Conservation (phyloP, 1,140 invertebrate genomes). For the Prorops nasuta region DNA sequence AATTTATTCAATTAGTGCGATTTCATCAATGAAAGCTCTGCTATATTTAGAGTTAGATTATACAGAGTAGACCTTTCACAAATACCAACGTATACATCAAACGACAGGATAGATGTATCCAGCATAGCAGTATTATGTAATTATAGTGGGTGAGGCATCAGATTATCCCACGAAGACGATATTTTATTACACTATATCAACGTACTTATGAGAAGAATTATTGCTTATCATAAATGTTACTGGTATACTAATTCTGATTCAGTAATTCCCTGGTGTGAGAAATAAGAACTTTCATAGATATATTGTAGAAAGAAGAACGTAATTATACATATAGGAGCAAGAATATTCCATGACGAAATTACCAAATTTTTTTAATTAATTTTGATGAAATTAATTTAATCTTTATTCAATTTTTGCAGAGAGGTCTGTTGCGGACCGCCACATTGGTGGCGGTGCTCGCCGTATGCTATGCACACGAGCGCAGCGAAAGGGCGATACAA, state of each 20-base stretch:
- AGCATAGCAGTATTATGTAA: slow-evolving; percentile 36
- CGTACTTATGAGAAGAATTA: too few species aligned
- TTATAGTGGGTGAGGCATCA: slow-evolving; percentile 39
- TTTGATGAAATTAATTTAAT: background rate
- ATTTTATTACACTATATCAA: too few species aligned
- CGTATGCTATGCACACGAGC: slow-evolving; percentile 33
- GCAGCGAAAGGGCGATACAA: slow-evolving; percentile 40
- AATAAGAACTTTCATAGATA: too few species aligned
- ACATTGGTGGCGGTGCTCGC: slow-evolving; percentile 38
- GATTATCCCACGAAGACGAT: slow-evolving; percentile 37
- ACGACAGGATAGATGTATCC: too few species aligned
- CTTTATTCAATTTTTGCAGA: slow-evolving; percentile 32
- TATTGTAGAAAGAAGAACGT: too few species aligned
- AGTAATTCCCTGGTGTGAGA: too few species aligned
- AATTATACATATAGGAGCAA: slow-evolving; percentile 2
- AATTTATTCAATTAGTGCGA: too few species aligned
- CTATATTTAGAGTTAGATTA: slow-evolving; percentile 16
- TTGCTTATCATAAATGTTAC: too few species aligned
- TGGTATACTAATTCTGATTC: too few species aligned
- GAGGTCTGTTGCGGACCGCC: slow-evolving; percentile 38
- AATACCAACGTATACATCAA: slow-evolving; percentile 35
- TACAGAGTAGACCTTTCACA: slow-evolving; percentile 43
- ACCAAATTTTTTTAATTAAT: background rate
- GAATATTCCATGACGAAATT: slow-evolving; percentile 7
- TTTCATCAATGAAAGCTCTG: slow-evolving; percentile 26